Base-by-base conservation (phyloP, 2,888 invertebrate species). In the Nematopogon swammerdamellus region DNA sequence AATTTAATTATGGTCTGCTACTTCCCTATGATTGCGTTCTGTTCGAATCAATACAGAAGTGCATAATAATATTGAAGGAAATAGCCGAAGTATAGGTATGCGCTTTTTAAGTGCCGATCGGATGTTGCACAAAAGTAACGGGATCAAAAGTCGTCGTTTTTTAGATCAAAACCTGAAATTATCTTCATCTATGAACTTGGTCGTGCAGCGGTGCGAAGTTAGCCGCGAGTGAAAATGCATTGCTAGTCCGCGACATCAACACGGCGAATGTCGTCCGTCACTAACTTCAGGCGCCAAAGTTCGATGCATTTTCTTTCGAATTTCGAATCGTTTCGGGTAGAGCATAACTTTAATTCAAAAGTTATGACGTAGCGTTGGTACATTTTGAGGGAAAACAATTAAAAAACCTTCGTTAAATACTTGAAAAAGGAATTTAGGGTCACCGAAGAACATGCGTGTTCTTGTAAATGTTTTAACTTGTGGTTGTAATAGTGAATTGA, bases 181-280 rank as follows among this genome's bases (percentile, higher is more conserved):
- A 70, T 76, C 72, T 65, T 72, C 74, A 74, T 77, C 76, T 76
- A 73, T 77, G 77, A 77, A 76, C 76, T 77, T 76, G 76, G 72
- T 74, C 72, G 69, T 59, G 67, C 56, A 55, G 44, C 60, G 58
- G 49, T 49, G 58, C 61, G 77, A 79, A 74, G 70, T 67, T 64
- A 52, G 63, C 56, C 19, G 56, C 68, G 57, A 58, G 60, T 63
- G 58, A 58, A 25, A 60, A 57, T 69, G 72, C 76, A 75, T 70
- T 73, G 70, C 70, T 65, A 66, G 64, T 59, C 61, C 65, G 71
- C 63, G 67, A 58, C 58, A 68, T 63, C 69, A 72, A 68, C 60
- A 59, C 57, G 63, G 60, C 69, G 58, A 61, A 66, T 64, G 67
- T 69, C 60, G 4, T 14, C 53, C 55, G 60, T 57, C 54, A 57